Percentiles rank a stretch among this genome's conserved stretches.
phyloP scores from a whole-genome alignment of 1,140 invertebrate genomes.

The Protaetia brevitarsis region DNA sequence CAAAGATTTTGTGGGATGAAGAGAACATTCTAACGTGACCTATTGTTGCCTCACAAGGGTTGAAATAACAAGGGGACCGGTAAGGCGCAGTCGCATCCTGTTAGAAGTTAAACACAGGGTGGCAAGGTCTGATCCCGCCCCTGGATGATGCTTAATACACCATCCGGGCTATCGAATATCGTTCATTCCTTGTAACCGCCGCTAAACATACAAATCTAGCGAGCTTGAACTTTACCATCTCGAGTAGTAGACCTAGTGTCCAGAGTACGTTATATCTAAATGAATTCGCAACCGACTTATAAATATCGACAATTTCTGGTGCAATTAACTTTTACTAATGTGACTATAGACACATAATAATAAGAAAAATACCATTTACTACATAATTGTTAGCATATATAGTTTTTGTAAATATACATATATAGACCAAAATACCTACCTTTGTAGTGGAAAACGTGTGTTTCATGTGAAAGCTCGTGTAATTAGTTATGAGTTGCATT shows the following conservation, averaged over 20 bases:
- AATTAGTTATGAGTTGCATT: too few species aligned
- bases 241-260: neutral
- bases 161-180: slow-evolving; percentile 28
- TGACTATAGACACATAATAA: too few species aligned
- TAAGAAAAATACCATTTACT: too few species aligned
- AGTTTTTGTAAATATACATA: too few species aligned
- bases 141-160: slow-evolving; percentile 37
- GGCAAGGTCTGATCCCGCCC: slow-evolving; percentile 47
- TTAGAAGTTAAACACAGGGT: slow-evolving; percentile 49
- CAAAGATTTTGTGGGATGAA: slow-evolving; percentile 19
- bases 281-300: too few species aligned
- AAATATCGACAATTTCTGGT: too few species aligned
- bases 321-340: too few species aligned
- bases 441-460: too few species aligned
- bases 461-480: too few species aligned
- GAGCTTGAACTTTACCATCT: slow-evolving; percentile 14
- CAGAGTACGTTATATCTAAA: too few species aligned
- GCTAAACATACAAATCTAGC: slow-evolving; percentile 24
- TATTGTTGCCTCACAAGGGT: slow-evolving; percentile 19
- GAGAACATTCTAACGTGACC: slow-evolving; percentile 26
- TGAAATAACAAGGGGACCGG: slow-evolving; percentile 23
- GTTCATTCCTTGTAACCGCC: slow-evolving; percentile 31
- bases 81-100: slow-evolving; percentile 32
- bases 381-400: too few species aligned
- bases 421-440: too few species aligned